Percentiles rank a stretch among this genome's conserved stretches.
These are phyloP conservation scores for Malachius bipustulatus DNA, from an alignment of 2,888 invertebrate genomes.

Conservation along the genomic window DNA sequence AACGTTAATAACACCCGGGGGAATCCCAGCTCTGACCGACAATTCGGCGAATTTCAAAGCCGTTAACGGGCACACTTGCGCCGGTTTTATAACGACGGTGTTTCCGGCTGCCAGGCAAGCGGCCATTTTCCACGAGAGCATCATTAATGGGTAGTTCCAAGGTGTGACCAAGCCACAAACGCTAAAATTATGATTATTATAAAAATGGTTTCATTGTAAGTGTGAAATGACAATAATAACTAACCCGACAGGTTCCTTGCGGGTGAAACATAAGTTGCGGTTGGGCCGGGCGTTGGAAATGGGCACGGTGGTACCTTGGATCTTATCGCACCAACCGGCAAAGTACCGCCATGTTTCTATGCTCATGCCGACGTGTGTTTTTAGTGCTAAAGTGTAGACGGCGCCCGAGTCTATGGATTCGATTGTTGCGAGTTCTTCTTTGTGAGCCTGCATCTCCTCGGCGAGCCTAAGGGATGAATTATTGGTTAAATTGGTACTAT, in stretches of 20 bases:
- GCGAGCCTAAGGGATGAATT: constrained; percentile 67
- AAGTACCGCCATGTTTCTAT: constrained; percentile 95
- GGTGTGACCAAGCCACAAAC: constrained; percentile 90
- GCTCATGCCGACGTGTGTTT: constrained; percentile 96
- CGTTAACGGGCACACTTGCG: constrained; percentile 82
- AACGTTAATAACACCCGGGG: constrained; percentile 89
- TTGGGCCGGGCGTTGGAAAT: constrained; percentile 87
- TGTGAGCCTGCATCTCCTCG: constrained; percentile 88
- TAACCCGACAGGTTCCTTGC: constrained; percentile 80
- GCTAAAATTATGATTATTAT: constrained; percentile 36
- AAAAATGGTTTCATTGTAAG: not conserved
- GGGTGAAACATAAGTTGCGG: constrained; percentile 76
- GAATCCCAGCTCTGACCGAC: constrained; percentile 80
- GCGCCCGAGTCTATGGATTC: constrained; percentile 92
- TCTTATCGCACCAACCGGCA: constrained; percentile 96
- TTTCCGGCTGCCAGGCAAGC: constrained; percentile 95
- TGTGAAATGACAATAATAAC: constrained; percentile 17
- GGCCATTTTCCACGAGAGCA: constrained; percentile 98
- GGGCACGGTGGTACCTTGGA: constrained; percentile 83
- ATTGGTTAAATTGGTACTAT: too few relatives aligned
- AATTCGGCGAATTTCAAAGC: constrained; percentile 93
- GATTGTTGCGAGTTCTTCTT: constrained; percentile 89
- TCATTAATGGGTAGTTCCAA: constrained; percentile 98
- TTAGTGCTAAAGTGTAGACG: constrained; percentile 90
- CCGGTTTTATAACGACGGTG: constrained; percentile 92